A percentile compares a stretch with the other conserved stretches of the same genome.
Evolutionary conservation across 2,113 vertebrate species (phyloP).

Genomic region (Petrocephalus microphthalmus): DNA sequence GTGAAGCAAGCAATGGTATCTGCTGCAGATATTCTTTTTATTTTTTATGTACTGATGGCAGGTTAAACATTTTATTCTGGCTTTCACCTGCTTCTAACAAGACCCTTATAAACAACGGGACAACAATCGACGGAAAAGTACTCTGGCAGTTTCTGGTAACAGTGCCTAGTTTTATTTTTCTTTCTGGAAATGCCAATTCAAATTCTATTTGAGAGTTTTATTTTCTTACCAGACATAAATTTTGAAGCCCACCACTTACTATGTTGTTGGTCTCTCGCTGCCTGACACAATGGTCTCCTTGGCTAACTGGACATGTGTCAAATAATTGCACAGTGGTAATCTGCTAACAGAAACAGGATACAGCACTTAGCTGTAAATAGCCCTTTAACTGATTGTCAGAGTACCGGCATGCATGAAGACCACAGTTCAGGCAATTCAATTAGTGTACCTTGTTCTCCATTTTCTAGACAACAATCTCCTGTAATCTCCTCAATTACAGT

Average conservation of each 20-base stretch:
- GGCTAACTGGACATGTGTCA: constrained; percentile 11
- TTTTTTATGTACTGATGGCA: not conserved
- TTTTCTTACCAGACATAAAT: constrained; percentile 34
- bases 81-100: not conserved
- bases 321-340: constrained; percentile 27
- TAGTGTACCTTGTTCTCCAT: not conserved
- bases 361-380: not conserved
- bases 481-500: not conserved
- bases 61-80: not conserved
- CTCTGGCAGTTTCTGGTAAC: not conserved
- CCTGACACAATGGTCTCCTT: not conserved
- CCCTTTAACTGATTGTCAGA: not conserved
- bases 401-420: not conserved
- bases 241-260: constrained; percentile 38
- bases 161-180: not conserved
- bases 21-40: not conserved
- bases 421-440: not conserved
- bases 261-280: not conserved
- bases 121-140: not conserved
- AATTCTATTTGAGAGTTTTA: not conserved
- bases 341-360: not conserved
- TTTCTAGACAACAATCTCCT: not conserved
- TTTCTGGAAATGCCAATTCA: not conserved
- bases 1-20: not conserved
- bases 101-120: not conserved